Percentiles rank a stretch among this genome's conserved stretches.
Conservation (phyloP, 2,888 invertebrate species). For the Gibbula magus region DNA sequence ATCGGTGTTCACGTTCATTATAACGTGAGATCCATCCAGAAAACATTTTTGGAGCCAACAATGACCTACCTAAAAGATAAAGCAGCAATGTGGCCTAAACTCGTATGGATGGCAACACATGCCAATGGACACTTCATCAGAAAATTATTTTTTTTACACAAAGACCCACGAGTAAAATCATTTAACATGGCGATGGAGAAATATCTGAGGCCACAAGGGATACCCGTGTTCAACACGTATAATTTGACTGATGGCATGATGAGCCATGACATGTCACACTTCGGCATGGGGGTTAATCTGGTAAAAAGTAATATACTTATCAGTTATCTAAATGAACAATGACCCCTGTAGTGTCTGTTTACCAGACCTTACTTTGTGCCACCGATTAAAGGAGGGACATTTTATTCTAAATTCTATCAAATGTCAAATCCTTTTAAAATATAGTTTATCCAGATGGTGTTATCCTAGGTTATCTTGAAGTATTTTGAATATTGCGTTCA, state of each 20-base stretch:
- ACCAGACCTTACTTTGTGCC: no score
- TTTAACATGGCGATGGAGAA: slow-evolving; percentile 25
- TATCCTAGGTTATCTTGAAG: no score
- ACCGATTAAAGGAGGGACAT: no score
- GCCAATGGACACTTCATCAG: slow-evolving; percentile 39
- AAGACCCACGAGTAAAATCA: neutral
- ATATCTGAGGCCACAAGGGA: neutral
- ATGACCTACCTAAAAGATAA: neutral
- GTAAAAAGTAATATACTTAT: slow-evolving; percentile 34
- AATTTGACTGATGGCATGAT: slow-evolving; percentile 34
- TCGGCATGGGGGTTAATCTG: slow-evolving; percentile 34
- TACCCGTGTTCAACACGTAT: slow-evolving; percentile 36
- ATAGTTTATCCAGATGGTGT: no score
- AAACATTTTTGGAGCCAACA: neutral
- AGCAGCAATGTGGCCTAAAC: slow-evolving; percentile 17
- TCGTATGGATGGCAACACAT: slow-evolving; percentile 34
- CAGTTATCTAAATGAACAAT: slow-evolving; percentile 32
- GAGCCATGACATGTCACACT: slow-evolving; percentile 38
- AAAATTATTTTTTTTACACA: slow-evolving; percentile 30
- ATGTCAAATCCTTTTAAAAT: no score
- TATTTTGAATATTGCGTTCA: no score
- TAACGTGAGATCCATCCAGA: neutral
- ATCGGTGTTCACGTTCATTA: slow-evolving; percentile 36
- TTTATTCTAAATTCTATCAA: no score
- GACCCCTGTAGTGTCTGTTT: no score